These are phyloP conservation scores for Cettia cetti DNA, from an alignment of 2,113 vertebrate genomes.

Conservation along the genomic window DNA sequence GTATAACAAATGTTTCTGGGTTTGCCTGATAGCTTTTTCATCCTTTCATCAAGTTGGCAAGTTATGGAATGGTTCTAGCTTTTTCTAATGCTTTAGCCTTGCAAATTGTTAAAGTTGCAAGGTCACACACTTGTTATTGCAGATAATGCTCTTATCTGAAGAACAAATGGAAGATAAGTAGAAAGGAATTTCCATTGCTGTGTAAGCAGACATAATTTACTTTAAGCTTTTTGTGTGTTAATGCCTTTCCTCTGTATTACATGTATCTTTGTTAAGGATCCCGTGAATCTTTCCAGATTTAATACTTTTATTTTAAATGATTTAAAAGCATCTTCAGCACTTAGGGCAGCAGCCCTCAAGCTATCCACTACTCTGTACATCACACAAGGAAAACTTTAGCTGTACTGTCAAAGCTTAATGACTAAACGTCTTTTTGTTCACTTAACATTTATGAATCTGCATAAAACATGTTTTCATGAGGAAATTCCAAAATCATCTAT, in stretches of 20 bases:
- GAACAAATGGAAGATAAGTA: neutral
- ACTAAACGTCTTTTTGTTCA: neutral
- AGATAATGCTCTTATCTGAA: neutral
- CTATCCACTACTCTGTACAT: neutral
- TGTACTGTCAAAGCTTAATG: neutral
- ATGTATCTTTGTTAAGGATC: neutral
- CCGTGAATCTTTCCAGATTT: neutral
- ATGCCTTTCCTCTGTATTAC: neutral
- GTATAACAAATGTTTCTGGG: neutral
- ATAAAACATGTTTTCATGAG: neutral
- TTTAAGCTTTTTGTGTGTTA: neutral
- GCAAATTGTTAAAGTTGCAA: neutral
- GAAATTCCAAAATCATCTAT: neutral
- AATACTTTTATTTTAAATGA: neutral
- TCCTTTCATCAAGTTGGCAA: neutral
- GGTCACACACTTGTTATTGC: neutral
- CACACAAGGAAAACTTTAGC: neutral
- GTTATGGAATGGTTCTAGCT: neutral
- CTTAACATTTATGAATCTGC: neutral
- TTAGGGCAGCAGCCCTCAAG: neutral
- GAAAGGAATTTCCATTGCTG: neutral
- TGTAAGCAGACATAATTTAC: neutral
- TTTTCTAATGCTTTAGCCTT: neutral
- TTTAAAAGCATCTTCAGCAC: neutral
- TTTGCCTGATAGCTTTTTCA: neutral